Evolutionary conservation across 2,113 vertebrate genomes (phyloP).

Genomic region (Anolis carolinensis): DNA sequence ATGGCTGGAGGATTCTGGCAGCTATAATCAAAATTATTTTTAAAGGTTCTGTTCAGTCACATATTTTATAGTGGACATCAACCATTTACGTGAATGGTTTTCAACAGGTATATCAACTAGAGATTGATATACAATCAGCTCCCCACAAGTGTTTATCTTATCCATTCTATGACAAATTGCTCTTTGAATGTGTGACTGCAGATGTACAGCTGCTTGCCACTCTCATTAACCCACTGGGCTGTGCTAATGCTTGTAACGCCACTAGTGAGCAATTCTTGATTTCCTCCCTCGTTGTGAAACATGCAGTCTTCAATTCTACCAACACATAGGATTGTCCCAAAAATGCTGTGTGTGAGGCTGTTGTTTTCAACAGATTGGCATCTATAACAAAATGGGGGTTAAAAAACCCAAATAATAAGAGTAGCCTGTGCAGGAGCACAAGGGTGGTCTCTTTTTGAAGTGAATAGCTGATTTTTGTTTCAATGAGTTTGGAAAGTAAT

Average conservation of each 20-base stretch:
- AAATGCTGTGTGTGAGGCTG: not conserved
- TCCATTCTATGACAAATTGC: not conserved
- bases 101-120: not conserved
- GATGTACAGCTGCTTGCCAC: not conserved
- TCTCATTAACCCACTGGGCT: not conserved
- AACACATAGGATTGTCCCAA: conserved; percentile 18
- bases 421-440: conserved; percentile 49
- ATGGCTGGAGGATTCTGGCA: too few relatives aligned
- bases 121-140: not conserved
- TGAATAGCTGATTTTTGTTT: conserved; percentile 59
- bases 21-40: too few relatives aligned
- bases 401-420: conserved; percentile 41
- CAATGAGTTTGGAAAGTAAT: conserved; percentile 68
- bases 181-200: not conserved
- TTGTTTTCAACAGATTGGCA: conserved; percentile 13
- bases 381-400: conserved; percentile 21
- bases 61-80: not conserved
- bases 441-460: conserved; percentile 55
- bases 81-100: not conserved
- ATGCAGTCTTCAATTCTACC: conserved; percentile 1
- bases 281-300: not conserved
- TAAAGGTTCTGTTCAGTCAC: not conserved
- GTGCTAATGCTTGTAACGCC: not conserved
- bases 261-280: not conserved
- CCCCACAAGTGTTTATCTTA: not conserved